Evolutionary conservation across 2,888 invertebrate genomes (phyloP).

Genomic region (Reticulitermes lucifugus): DNA sequence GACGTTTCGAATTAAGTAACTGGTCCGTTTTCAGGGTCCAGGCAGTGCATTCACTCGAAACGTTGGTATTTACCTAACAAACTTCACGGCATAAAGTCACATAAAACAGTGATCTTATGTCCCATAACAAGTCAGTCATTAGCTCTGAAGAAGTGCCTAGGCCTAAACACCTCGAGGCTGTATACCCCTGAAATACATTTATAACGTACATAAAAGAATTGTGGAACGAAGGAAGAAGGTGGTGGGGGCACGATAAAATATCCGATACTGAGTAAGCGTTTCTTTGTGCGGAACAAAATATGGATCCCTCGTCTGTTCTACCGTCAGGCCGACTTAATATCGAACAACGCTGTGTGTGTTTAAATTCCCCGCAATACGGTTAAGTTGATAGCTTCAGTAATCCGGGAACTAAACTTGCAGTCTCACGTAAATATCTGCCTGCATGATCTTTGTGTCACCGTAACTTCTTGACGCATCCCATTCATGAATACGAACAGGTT

Average conservation of each 20-base stretch:
- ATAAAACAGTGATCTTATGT: no score
- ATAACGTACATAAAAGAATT: conserved; percentile 28
- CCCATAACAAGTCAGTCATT: no score
- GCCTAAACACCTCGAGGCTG: neutral
- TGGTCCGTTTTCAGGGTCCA: no score
- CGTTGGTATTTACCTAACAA: no score
- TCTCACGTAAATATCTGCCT: neutral
- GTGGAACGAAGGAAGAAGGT: conserved; percentile 1
- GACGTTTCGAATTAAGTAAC: no score
- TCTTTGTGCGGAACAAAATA: conserved; percentile 33
- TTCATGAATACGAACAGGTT: neutral
- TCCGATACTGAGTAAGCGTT: conserved; percentile 36
- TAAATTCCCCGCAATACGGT: conserved; percentile 18
- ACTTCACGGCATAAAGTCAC: no score
- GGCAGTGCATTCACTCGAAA: no score
- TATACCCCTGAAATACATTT: conserved; percentile 19
- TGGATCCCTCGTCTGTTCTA: conserved; percentile 3
- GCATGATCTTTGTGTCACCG: neutral
- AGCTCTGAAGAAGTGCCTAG: no score
- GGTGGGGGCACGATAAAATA: conserved; percentile 20
- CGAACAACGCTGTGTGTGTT: neutral
- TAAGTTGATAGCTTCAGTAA: conserved; percentile 25
- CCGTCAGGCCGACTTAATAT: neutral
- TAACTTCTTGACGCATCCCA: neutral
- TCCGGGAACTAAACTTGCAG: neutral